Evolutionary conservation across 2,113 vertebrate genomes (phyloP).

Genomic region (Carassius gibelio): DNA sequence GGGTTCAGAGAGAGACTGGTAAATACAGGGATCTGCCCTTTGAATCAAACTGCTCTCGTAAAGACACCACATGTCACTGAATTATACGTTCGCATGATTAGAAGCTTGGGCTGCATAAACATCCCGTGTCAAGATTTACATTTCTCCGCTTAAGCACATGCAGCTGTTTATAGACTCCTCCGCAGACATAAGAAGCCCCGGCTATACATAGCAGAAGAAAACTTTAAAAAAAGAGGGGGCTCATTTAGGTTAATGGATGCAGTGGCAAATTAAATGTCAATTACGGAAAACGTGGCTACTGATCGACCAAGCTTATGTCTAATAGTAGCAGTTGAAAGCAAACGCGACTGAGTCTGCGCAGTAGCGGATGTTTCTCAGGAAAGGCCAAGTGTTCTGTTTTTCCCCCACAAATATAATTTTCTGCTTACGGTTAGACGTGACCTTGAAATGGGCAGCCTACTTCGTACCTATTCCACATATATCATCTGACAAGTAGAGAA

Average conservation of each 20-base stretch:
- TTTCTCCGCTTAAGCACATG: conserved; percentile 79
- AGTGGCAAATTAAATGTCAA: conserved; percentile 53
- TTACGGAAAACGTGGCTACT: conserved; percentile 49
- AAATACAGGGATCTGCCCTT: conserved; percentile 79
- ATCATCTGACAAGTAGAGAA: conserved; percentile 45
- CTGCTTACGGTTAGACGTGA: conserved; percentile 22
- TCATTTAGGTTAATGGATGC: conserved; percentile 63
- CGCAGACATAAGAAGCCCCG: conserved; percentile 56
- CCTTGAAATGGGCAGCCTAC: conserved; percentile 32
- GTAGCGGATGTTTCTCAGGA: not conserved
- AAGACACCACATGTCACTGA: conserved; percentile 79
- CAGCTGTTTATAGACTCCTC: conserved; percentile 76
- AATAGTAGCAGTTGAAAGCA: conserved; percentile 33
- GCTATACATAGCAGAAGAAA: conserved; percentile 55
- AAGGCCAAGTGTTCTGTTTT: not conserved
- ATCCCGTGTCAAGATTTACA: conserved; percentile 80
- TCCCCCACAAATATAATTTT: conserved; percentile 29
- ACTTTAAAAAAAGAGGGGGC: conserved; percentile 45
- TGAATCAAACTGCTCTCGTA: conserved; percentile 79
- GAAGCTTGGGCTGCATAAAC: conserved; percentile 80
- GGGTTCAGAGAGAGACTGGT: conserved; percentile 71
- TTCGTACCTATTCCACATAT: conserved; percentile 34
- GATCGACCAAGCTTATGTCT: conserved; percentile 47
- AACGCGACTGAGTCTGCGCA: conserved; percentile 19
- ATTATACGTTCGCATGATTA: conserved; percentile 81